A percentile compares a stretch with the other conserved stretches of the same genome.
Conservation (phyloP, 2,888 invertebrate genomes). For the Trachelus troglodyta region DNA sequence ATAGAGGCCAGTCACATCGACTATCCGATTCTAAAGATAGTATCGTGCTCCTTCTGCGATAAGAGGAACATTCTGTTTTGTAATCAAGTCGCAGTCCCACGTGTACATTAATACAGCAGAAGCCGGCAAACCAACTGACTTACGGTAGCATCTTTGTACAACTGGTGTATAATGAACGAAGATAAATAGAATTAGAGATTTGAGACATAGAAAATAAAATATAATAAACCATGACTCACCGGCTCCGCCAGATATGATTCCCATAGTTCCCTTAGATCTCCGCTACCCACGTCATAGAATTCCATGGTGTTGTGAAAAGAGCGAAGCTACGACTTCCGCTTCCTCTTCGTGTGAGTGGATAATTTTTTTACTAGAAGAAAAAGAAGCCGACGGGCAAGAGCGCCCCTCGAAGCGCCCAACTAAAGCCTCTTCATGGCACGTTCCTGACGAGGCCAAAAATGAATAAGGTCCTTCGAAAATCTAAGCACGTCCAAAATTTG, state of each 20-base stretch:
- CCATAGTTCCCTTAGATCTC: constrained; percentile 84
- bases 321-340: background rate
- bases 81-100: background rate
- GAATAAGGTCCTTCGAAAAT: background rate
- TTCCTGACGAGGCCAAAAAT: background rate
- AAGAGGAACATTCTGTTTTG: constrained; percentile 8
- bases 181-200: constrained; percentile 1
- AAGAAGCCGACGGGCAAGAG: background rate
- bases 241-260: constrained; percentile 82
- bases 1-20: background rate
- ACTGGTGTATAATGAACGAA: background rate
- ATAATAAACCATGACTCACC: constrained; percentile 70
- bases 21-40: background rate
- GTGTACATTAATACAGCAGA: background rate
- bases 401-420: background rate
- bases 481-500: background rate
- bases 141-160: background rate
- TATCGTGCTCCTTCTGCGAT: background rate
- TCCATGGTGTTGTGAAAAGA: constrained; percentile 46
- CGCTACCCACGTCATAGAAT: constrained; percentile 80
- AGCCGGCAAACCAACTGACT: background rate
- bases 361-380: too few species aligned
- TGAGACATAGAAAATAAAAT: constrained; percentile 20
- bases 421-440: background rate
- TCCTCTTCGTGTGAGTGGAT: background rate